A percentile compares a stretch with the other conserved stretches of the same genome.
phyloP scores from a whole-genome alignment of 2,888 invertebrate species.

The Capitulum mitella region DNA sequence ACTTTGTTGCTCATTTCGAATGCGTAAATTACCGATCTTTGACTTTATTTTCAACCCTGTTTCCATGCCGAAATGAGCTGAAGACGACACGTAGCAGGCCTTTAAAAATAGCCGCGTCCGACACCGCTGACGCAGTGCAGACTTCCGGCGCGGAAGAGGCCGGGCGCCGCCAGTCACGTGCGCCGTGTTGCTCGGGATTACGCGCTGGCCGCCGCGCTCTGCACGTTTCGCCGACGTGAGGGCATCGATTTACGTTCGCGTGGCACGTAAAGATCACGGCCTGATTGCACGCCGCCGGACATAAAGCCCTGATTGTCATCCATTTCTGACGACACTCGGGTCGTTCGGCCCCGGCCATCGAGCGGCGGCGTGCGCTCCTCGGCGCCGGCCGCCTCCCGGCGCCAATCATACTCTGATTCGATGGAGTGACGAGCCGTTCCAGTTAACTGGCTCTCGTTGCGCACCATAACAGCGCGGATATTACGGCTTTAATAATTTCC shows the following conservation, averaged over 20 bases:
- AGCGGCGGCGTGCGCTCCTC: neutral
- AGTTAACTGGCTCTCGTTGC: neutral
- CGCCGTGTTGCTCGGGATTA: too few species aligned
- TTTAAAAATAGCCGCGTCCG: too few species aligned
- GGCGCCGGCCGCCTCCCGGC: neutral
- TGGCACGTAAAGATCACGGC: neutral
- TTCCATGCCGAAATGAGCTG: too few species aligned
- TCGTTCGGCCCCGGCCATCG: neutral
- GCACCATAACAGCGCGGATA: slow-evolving; percentile 1
- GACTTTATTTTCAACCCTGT: too few species aligned
- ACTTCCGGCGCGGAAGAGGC: too few species aligned
- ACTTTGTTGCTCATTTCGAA: too few species aligned
- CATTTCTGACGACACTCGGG: neutral
- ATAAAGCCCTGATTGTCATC: neutral
- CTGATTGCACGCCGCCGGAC: neutral
- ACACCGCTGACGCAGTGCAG: too few species aligned
- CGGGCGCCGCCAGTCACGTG: too few species aligned
- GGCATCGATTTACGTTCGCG: neutral
- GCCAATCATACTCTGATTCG: neutral
- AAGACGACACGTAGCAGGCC: too few species aligned
- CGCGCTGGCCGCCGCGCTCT: too few species aligned
- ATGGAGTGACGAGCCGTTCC: neutral
- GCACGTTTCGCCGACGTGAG: neutral
- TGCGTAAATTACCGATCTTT: too few species aligned
- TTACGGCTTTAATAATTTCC: neutral